Evolutionary conservation across 2,113 vertebrate species (phyloP).

Genomic region (Oryzias melastigma): DNA sequence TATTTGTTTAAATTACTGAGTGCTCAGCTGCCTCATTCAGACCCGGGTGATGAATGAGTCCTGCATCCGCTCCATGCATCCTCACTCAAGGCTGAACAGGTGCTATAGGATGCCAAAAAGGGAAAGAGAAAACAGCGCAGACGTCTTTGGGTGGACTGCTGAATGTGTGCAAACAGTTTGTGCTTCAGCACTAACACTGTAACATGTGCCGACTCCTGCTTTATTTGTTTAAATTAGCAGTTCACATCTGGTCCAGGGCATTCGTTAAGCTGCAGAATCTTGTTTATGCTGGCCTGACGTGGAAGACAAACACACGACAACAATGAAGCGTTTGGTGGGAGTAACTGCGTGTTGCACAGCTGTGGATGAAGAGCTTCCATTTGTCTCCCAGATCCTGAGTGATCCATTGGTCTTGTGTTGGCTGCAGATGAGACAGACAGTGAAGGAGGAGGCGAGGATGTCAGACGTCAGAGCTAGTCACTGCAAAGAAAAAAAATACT

Average conservation of each 20-base stretch:
- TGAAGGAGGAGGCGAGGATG: slow-evolving; percentile 20
- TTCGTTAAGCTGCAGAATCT: slow-evolving; percentile 5
- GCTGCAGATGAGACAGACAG: slow-evolving; percentile 20
- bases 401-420: slow-evolving; percentile 26
- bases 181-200: slow-evolving; percentile 6
- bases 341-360: background rate
- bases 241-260: slow-evolving; percentile 15
- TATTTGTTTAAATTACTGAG: slow-evolving; percentile 36
- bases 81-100: slow-evolving; percentile 17
- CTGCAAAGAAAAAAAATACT: background rate
- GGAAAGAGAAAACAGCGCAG: background rate
- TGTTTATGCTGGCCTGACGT: slow-evolving; percentile 18
- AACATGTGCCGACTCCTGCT: background rate
- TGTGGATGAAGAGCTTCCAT: slow-evolving; percentile 1
- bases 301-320: slow-evolving; percentile 3
- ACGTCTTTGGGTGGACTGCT: background rate
- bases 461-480: slow-evolving; percentile 21
- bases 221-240: slow-evolving; percentile 13
- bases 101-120: background rate
- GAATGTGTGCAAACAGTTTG: slow-evolving; percentile 5
- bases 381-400: slow-evolving; percentile 29
- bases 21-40: slow-evolving; percentile 51
- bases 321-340: background rate
- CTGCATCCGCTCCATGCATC: slow-evolving; percentile 5
- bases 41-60: slow-evolving; percentile 37